A percentile compares a stretch with the other conserved stretches of the same genome.
phyloP scores from a whole-genome alignment of 37 sponge, comb jelly and placozoan genomes.

The Agelas oroides region DNA sequence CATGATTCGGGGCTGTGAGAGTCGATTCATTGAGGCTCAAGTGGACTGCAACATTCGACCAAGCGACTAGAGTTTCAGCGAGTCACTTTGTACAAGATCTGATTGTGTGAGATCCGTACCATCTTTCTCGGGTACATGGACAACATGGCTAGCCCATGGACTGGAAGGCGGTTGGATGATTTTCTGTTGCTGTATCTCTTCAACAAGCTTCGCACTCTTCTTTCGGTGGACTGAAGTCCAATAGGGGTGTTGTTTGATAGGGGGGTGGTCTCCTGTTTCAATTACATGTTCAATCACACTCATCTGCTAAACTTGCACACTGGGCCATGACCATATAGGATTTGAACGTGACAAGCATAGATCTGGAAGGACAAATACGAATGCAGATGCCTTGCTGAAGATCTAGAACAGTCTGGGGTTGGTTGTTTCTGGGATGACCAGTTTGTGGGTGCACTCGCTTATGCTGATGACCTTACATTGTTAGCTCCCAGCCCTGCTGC shows the following conservation, averaged over 20 bases:
- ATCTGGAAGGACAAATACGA: neutral
- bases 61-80: too few relatives aligned
- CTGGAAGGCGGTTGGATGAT: slow-evolving; percentile 4
- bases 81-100: too few relatives aligned
- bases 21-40: slow-evolving; percentile 5
- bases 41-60: neutral
- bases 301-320: slow-evolving; percentile 6
- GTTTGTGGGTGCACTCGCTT: neutral
- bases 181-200: slow-evolving; percentile 31
- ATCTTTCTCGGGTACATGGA: slow-evolving; percentile 19
- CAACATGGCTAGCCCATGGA: slow-evolving; percentile 24
- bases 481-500: too few relatives aligned
- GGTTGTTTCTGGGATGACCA: too few relatives aligned
- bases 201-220: slow-evolving; percentile 32
- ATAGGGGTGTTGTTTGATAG: slow-evolving; percentile 48
- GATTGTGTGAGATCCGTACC: neutral
- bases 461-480: too few relatives aligned
- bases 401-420: too few relatives aligned
- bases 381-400: neutral
- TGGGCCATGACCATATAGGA: slow-evolving; percentile 12
- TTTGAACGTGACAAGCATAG: neutral
- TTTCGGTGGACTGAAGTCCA: slow-evolving; percentile 33
- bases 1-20: neutral
- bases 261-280: slow-evolving; percentile 55
- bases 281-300: slow-evolving; percentile 30